phyloP scores from a whole-genome alignment of 2,113 vertebrate genomes.

The Rostratula benghalensis region DNA sequence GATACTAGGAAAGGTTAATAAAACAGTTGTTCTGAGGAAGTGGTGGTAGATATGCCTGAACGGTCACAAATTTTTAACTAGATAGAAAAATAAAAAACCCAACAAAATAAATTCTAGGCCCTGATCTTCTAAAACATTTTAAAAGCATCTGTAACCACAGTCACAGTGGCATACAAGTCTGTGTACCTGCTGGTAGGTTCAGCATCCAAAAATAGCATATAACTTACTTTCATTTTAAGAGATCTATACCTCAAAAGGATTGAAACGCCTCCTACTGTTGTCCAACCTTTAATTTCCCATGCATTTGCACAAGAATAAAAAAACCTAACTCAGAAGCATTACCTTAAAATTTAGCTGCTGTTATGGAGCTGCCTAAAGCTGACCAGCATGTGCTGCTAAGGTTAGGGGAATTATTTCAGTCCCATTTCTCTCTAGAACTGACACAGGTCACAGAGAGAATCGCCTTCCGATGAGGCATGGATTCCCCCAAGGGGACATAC shows the following conservation, averaged over 20 bases:
- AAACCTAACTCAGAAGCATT: neutral
- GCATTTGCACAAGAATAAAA: neutral
- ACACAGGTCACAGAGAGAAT: neutral
- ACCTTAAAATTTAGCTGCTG: neutral
- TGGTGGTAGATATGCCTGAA: neutral
- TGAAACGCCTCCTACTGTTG: neutral
- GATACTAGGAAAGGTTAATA: neutral
- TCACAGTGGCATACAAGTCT: neutral
- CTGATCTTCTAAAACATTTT: neutral
- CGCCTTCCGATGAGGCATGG: neutral
- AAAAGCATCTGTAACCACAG: neutral
- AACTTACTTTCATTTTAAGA: neutral
- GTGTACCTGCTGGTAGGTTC: neutral
- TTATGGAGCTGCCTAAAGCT: neutral
- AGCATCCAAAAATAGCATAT: neutral
- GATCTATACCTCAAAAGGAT: neutral
- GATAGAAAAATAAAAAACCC: neutral
- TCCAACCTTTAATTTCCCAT: neutral
- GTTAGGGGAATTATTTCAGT: neutral
- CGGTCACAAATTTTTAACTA: neutral
- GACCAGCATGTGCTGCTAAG: neutral
- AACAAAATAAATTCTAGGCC: neutral
- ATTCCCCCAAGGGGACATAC: neutral
- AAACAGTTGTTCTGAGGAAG: neutral
- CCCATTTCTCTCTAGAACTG: neutral